Percentiles rank a stretch among this genome's conserved stretches.
phyloP scores from a whole-genome alignment of 2,888 invertebrate genomes.

The Drosophila dives region DNA sequence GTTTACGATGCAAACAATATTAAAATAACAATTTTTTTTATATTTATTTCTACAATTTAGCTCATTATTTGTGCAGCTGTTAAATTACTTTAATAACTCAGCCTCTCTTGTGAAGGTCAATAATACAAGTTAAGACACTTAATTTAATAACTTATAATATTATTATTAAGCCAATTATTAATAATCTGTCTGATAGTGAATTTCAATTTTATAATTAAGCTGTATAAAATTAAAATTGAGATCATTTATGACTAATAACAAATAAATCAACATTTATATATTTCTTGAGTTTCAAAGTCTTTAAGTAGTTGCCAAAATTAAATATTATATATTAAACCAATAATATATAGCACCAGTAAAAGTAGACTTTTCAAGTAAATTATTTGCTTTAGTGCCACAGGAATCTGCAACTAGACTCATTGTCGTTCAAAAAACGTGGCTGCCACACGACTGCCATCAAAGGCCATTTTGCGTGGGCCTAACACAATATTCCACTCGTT shows the following conservation, averaged over 20 bases:
- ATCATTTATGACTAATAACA: neutral
- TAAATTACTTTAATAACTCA: neutral
- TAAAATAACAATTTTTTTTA: neutral
- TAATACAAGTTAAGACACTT: neutral
- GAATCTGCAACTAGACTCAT: neutral
- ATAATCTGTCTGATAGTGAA: neutral
- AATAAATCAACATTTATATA: neutral
- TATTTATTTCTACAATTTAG: neutral
- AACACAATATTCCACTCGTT: constrained; percentile 34
- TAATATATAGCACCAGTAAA: neutral
- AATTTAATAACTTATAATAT: neutral
- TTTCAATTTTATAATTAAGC: no score
- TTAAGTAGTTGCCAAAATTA: neutral
- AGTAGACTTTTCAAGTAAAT: constrained; percentile 10
- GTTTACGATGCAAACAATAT: neutral
- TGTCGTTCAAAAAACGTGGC: constrained; percentile 20
- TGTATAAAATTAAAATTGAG: neutral
- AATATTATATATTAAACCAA: neutral
- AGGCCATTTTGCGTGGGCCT: constrained; percentile 46
- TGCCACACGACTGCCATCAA: constrained; percentile 32
- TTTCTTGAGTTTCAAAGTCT: neutral
- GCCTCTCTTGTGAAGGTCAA: neutral
- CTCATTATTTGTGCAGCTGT: neutral
- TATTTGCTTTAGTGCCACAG: constrained; percentile 5
- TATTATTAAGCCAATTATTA: neutral